A percentile compares a stretch with the other conserved stretches of the same genome.
phyloP scores from a whole-genome alignment of 2,113 vertebrate species.

The Cercopithecus mona region DNA sequence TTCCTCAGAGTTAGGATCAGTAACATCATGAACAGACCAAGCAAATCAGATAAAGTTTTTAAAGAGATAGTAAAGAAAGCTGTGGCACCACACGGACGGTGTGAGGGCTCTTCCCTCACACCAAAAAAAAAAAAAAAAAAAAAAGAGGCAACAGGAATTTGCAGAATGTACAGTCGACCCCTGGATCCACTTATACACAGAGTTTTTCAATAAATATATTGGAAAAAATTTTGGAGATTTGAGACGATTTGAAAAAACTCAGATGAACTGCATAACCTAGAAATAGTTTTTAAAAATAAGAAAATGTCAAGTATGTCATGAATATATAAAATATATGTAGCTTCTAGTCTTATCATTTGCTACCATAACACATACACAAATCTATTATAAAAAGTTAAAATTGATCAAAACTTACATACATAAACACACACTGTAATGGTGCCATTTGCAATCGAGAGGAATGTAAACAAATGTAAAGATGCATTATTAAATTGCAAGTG shows the following conservation, averaged over 20 bases:
- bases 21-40: neutral
- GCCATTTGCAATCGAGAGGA: neutral
- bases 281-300: neutral
- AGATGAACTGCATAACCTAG: neutral
- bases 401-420: neutral
- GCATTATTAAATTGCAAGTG: neutral
- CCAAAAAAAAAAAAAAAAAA: neutral
- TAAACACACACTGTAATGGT: neutral
- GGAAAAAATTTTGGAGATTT: neutral
- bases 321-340: neutral
- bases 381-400: neutral
- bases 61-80: neutral
- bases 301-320: neutral
- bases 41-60: neutral
- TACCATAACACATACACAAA: neutral
- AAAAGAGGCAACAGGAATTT: neutral
- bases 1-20: conserved; percentile 1
- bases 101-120: neutral
- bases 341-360: neutral
- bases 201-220: neutral
- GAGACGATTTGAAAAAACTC: neutral
- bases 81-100: accelerated
- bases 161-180: neutral
- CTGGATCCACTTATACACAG: neutral
- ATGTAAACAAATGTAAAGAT: neutral